Evolutionary conservation across 2,113 vertebrate genomes (phyloP).

Genomic region (Perca fluviatilis): DNA sequence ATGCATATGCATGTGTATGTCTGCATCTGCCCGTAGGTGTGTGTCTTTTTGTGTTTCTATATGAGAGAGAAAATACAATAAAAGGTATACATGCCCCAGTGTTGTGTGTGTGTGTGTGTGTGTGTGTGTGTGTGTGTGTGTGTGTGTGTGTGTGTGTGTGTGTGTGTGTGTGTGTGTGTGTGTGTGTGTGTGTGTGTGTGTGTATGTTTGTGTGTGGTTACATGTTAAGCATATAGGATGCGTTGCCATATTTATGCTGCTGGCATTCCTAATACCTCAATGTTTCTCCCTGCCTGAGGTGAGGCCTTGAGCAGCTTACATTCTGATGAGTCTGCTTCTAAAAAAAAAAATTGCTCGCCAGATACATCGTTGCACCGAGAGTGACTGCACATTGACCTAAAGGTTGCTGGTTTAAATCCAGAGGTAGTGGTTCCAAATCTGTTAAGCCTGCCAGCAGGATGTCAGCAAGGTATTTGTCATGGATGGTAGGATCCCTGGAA

Average conservation of each 20-base stretch:
- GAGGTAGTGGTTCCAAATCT: not conserved
- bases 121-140: not conserved
- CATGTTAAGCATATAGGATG: not conserved
- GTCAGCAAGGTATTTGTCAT: not conserved
- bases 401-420: slow-evolving; percentile 24
- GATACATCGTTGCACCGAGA: not conserved
- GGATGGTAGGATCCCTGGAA: not conserved
- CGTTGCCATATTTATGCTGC: slow-evolving; percentile 43
- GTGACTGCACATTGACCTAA: not conserved
- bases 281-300: slow-evolving; percentile 45
- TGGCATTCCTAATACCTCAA: slow-evolving; percentile 33
- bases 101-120: slow-evolving; percentile 9
- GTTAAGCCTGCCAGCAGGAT: not conserved
- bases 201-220: slow-evolving; percentile 9
- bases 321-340: slow-evolving; percentile 27
- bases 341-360: slow-evolving; percentile 24
- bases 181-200: not conserved
- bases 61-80: not conserved
- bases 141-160: slow-evolving; percentile 4
- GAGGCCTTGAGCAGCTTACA: slow-evolving; percentile 49
- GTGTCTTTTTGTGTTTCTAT: not conserved
- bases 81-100: not conserved
- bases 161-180: slow-evolving; percentile 2
- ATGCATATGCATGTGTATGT: slow-evolving; percentile 41
- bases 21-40: slow-evolving; percentile 34